A percentile compares a stretch with the other conserved stretches of the same genome.
phyloP scores from a whole-genome alignment of 1,140 invertebrate species.

The Drosophila ambigua region DNA sequence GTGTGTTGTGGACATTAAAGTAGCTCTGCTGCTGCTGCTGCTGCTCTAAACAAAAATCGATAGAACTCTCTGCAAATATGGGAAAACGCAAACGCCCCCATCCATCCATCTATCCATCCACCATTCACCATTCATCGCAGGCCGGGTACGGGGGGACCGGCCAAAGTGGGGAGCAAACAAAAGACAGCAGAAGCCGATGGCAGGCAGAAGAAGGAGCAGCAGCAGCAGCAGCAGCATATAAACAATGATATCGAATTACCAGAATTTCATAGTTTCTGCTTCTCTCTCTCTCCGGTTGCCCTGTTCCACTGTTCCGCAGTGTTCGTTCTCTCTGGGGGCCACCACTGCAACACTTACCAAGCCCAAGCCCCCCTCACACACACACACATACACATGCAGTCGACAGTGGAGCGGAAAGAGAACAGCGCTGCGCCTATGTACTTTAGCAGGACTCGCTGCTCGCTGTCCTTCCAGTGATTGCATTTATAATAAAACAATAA shows the following conservation, averaged over 20 bases:
- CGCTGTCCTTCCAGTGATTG: constrained; percentile 54
- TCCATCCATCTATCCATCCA: too few species aligned
- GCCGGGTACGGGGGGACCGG: neutral
- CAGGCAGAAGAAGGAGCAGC: constrained; percentile 6
- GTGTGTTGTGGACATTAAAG: constrained; percentile 27
- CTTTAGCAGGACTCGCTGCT: too few species aligned
- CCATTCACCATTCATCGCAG: too few species aligned
- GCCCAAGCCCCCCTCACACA: neutral
- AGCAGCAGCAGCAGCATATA: constrained; percentile 64
- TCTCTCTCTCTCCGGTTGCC: constrained; percentile 15
- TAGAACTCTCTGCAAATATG: constrained; percentile 40
- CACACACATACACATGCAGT: too few species aligned
- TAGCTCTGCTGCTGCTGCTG: constrained; percentile 5
- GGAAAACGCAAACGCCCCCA: constrained; percentile 31
- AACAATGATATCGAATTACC: constrained; percentile 79
- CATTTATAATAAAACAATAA: constrained; percentile 65
- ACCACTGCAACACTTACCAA: constrained; percentile 65
- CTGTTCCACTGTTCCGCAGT: constrained; percentile 8
- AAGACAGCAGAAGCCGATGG: constrained; percentile 50
- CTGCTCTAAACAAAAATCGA: constrained; percentile 43
- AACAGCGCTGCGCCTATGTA: too few species aligned
- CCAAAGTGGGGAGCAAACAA: constrained; percentile 79
- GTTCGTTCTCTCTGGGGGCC: constrained; percentile 17
- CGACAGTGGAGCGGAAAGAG: too few species aligned
- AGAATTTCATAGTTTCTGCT: constrained; percentile 67